These are phyloP conservation scores for Myotis findleyi DNA, from an alignment of 2,797 vertebrate species.

Conservation along the genomic window DNA sequence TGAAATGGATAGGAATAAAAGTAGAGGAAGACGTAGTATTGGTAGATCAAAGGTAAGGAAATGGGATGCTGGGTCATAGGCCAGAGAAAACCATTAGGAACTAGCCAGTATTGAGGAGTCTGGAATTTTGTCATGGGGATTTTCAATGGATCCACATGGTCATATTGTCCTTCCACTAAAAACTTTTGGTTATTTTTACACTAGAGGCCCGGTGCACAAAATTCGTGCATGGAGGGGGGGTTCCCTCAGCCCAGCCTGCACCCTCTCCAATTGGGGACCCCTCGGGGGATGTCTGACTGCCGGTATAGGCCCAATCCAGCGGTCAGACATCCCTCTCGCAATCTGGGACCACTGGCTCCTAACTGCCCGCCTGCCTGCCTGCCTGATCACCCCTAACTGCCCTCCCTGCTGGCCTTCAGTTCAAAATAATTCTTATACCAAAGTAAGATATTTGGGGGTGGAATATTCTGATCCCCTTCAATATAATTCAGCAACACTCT, in stretches of 20 bases:
- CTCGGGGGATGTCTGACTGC: no score
- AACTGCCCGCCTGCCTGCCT: no score
- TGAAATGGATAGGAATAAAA: neutral
- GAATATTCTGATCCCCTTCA: neutral
- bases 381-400: no score
- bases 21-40: neutral
- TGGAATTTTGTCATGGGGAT: conserved; percentile 13
- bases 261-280: no score
- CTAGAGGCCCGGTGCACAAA: no score
- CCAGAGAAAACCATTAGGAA: neutral
- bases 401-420: neutral
- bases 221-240: no score
- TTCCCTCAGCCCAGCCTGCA: no score
- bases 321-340: no score
- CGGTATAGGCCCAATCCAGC: no score
- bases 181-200: conserved; percentile 3
- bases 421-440: neutral
- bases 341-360: no score
- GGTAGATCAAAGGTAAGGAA: neutral
- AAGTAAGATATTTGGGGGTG: neutral
- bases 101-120: neutral
- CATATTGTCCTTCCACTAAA: neutral
- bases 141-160: neutral
- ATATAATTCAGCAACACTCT: neutral
- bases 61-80: neutral